phyloP scores from a whole-genome alignment of 2,888 invertebrate species.

The Augiades crinisus region DNA sequence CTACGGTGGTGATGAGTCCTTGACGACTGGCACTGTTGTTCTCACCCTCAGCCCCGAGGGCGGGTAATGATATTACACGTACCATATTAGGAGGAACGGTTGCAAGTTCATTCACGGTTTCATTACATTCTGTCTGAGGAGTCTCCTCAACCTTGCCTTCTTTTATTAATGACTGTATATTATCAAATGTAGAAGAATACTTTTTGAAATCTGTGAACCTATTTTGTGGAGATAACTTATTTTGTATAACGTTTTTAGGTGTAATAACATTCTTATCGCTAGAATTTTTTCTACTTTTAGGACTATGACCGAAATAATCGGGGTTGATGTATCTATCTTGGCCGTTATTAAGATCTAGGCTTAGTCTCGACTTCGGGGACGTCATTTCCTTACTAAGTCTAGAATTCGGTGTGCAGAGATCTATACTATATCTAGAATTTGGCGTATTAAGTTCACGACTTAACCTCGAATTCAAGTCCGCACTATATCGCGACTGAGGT shows the following conservation, averaged over 20 bases:
- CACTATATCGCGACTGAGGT: constrained; percentile 81
- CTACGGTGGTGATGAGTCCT: constrained; percentile 86
- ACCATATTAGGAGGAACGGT: constrained; percentile 84
- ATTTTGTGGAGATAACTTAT: constrained; percentile 78
- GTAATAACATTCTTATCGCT: constrained; percentile 54
- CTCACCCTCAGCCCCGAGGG: constrained; percentile 81
- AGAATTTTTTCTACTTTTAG: constrained; percentile 68
- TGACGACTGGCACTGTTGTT: constrained; percentile 77
- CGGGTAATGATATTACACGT: constrained; percentile 85
- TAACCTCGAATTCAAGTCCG: constrained; percentile 77
- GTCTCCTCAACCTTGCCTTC: constrained; percentile 85
- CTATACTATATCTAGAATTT: constrained; percentile 85
- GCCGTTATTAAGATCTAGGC: constrained; percentile 82
- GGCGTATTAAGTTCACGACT: constrained; percentile 82
- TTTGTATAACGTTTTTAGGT: constrained; percentile 59
- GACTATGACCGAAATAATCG: constrained; percentile 74
- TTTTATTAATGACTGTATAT: constrained; percentile 86
- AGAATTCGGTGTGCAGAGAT: constrained; percentile 83
- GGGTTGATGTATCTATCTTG: constrained; percentile 69
- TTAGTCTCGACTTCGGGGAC: constrained; percentile 82
- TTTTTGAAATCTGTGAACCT: constrained; percentile 84
- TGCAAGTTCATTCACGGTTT: constrained; percentile 83
- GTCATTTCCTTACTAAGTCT: constrained; percentile 80
- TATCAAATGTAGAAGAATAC: constrained; percentile 89
- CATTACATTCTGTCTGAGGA: constrained; percentile 72